Percentiles rank a stretch among this genome's conserved stretches.
Evolutionary conservation across 2,888 invertebrate species (phyloP).

Genomic region (Mimachlamys varia): DNA sequence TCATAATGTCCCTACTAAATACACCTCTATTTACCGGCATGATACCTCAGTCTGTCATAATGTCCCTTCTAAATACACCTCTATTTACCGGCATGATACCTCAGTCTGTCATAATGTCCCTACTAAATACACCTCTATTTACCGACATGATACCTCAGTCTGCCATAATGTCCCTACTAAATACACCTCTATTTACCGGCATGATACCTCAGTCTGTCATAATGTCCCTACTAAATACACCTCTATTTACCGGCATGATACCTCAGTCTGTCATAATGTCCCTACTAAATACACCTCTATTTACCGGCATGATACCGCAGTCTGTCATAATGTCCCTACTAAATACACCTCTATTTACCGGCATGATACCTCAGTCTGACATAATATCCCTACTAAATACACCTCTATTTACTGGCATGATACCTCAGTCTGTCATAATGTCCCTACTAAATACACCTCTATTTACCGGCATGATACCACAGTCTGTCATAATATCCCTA

Average conservation of each 20-base stretch:
- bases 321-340: too few relatives aligned
- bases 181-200: neutral
- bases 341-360: neutral
- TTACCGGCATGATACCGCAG: neutral
- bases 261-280: neutral
- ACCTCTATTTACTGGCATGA: neutral
- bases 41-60: neutral
- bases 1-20: too few relatives aligned
- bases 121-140: neutral
- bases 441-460: too few relatives aligned
- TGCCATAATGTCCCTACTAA: too few relatives aligned
- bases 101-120: neutral
- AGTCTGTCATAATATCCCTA: too few relatives aligned
- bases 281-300: neutral
- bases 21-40: neutral
- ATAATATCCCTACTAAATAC: too few relatives aligned
- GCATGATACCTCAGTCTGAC: neutral
- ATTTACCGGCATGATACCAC: neutral
- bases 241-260: neutral
- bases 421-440: neutral
- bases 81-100: neutral
- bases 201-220: neutral
- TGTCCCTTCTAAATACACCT: too few relatives aligned
- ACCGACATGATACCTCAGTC: neutral
- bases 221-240: too few relatives aligned